Evolutionary conservation across 2,113 vertebrate species (phyloP).

Genomic region (Pyxicephalus adspersus): DNA sequence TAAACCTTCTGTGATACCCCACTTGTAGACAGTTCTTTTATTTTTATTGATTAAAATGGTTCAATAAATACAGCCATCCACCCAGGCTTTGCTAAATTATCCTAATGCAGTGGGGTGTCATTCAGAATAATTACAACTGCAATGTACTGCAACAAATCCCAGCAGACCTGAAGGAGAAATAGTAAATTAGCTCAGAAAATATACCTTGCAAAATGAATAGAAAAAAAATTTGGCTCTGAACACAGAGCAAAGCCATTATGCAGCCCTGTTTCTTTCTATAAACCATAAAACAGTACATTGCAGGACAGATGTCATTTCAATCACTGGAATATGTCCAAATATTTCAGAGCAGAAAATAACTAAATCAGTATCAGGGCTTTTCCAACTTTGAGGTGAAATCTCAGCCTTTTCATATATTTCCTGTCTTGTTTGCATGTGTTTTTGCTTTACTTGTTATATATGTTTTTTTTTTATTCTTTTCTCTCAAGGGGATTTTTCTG

Average conservation of each 20-base stretch:
- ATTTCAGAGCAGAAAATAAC: conserved; percentile 9
- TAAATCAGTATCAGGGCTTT: conserved; percentile 2
- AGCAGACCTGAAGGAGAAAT: no score
- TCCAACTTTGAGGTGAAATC: conserved; percentile 22
- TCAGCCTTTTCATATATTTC: background rate
- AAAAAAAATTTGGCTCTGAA: no score
- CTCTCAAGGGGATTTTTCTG: background rate
- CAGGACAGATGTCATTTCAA: conserved; percentile 47
- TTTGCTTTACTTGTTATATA: conserved; percentile 16
- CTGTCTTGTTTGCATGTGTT: conserved; percentile 39
- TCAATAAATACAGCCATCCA: no score
- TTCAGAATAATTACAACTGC: no score
- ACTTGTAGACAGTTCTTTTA: no score
- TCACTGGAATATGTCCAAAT: conserved; percentile 20
- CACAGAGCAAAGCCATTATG: background rate
- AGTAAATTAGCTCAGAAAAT: no score
- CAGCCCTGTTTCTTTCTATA: background rate
- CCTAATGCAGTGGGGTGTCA: no score
- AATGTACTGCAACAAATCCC: no score
- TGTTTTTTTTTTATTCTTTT: background rate
- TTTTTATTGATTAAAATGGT: no score
- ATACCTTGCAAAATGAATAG: no score
- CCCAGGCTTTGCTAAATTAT: no score
- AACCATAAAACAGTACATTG: conserved; percentile 44
- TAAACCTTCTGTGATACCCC: no score